Evolutionary conservation across 1,140 invertebrate genomes (phyloP).

Genomic region (Drosophila sp.): DNA sequence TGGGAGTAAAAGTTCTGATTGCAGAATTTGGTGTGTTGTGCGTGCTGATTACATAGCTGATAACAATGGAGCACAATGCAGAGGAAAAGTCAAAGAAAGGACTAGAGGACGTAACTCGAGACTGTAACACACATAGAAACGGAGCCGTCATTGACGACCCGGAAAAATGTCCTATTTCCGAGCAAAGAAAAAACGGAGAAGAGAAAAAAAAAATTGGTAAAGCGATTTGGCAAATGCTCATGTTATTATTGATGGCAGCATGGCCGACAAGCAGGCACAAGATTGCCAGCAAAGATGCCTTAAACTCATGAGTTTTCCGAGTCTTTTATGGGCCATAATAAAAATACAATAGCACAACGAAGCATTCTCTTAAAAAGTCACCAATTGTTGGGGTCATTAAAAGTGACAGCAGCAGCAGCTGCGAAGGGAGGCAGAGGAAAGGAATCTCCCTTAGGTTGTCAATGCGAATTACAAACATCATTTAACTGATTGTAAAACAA

Average conservation of each 20-base stretch:
- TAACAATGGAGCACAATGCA: conserved; percentile 29
- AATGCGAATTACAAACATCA: conserved; percentile 74
- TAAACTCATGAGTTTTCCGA: conserved; percentile 49
- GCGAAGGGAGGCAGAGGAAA: not conserved
- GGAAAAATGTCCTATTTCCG: conserved; percentile 54
- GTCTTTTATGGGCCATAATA: conserved; percentile 65
- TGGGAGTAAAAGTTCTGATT: not conserved
- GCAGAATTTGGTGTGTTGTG: conserved; percentile 9
- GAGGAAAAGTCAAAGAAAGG: conserved; percentile 4
- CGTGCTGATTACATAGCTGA: conserved; percentile 30
- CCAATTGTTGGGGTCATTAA: conserved; percentile 76
- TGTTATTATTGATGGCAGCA: conserved; percentile 71
- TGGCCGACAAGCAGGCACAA: conserved; percentile 26
- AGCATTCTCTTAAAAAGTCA: conserved; percentile 54
- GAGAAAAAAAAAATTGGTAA: conserved; percentile 59
- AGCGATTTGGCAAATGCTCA: conserved; percentile 76
- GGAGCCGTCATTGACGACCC: conserved; percentile 27
- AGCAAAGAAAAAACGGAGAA: conserved; percentile 14
- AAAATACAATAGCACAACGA: conserved; percentile 70
- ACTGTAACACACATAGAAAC: conserved; percentile 7
- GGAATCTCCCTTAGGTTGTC: conserved; percentile 42
- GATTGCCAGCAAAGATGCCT: conserved; percentile 29
- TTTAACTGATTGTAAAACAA: conserved; percentile 72
- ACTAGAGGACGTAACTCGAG: conserved; percentile 33
- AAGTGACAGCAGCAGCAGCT: conserved; percentile 33